Evolutionary conservation across 2,113 vertebrate genomes (phyloP).

Genomic region (Eulacestoma nigropectus): DNA sequence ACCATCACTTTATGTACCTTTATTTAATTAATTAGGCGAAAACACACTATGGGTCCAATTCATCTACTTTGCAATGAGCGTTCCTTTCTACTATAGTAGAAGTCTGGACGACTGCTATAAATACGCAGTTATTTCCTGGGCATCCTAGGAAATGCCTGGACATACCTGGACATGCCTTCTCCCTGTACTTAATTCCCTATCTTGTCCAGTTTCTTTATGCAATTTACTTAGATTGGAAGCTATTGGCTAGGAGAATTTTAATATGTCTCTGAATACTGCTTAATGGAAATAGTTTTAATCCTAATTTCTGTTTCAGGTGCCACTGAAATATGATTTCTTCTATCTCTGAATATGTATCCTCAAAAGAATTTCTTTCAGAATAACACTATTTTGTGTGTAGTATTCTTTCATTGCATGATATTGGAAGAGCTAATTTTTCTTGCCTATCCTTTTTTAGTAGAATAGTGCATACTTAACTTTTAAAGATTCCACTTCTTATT

Average conservation of each 20-base stretch:
- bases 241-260: neutral
- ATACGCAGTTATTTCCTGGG: neutral
- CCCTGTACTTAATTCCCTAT: neutral
- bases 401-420: neutral
- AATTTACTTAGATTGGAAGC: neutral
- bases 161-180: neutral
- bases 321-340: neutral
- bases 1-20: neutral
- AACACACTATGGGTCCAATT: neutral
- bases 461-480: neutral
- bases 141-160: neutral
- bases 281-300: neutral
- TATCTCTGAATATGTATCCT: neutral
- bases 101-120: neutral
- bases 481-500: neutral
- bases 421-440: neutral
- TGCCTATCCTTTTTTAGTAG: neutral
- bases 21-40: neutral
- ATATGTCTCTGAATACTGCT: neutral
- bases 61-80: rapidly evolving
- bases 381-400: neutral
- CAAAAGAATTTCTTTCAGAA: neutral
- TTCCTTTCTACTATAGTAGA: neutral
- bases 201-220: neutral
- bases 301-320: neutral